Percentiles rank a stretch among this genome's conserved stretches.
Conservation (phyloP, 2,888 invertebrate species). For the Lycia hirtaria region DNA sequence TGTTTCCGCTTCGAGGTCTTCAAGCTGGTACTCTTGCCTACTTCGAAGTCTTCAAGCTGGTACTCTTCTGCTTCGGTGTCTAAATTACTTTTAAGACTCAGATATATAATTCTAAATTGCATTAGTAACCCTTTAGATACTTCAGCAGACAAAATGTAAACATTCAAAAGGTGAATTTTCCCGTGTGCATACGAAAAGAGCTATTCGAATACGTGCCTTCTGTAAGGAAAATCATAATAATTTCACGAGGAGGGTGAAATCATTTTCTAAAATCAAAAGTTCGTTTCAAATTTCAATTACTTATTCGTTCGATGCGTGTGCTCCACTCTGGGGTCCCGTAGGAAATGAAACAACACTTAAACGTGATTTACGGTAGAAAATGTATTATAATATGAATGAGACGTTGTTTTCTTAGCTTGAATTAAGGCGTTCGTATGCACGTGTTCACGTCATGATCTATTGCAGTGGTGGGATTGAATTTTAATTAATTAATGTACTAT, state of each 20-base stretch:
- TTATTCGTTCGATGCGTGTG: slow-evolving; percentile 82
- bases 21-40: too few species aligned
- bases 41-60: too few species aligned
- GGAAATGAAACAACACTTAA: slow-evolving; percentile 85
- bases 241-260: slow-evolving; percentile 75
- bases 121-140: slow-evolving; percentile 46
- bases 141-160: slow-evolving; percentile 46
- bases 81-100: slow-evolving; percentile 38
- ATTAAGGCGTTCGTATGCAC: slow-evolving; percentile 68
- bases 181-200: slow-evolving; percentile 54
- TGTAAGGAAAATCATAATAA: slow-evolving; percentile 78
- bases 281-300: slow-evolving; percentile 84
- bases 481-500: slow-evolving; percentile 40
- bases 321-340: slow-evolving; percentile 70
- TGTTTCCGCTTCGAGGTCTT: too few species aligned
- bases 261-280: slow-evolving; percentile 82
- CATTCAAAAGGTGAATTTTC: slow-evolving; percentile 52
- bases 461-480: slow-evolving; percentile 42
- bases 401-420: slow-evolving; percentile 78
- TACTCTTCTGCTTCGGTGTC: too few species aligned
- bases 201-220: slow-evolving; percentile 61
- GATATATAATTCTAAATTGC: slow-evolving; percentile 37
- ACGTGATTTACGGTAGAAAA: slow-evolving; percentile 81
- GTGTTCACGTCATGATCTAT: slow-evolving; percentile 63
- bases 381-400: slow-evolving; percentile 80